Conservation (phyloP, 2,113 vertebrate genomes). For the Coturnix japonica region DNA sequence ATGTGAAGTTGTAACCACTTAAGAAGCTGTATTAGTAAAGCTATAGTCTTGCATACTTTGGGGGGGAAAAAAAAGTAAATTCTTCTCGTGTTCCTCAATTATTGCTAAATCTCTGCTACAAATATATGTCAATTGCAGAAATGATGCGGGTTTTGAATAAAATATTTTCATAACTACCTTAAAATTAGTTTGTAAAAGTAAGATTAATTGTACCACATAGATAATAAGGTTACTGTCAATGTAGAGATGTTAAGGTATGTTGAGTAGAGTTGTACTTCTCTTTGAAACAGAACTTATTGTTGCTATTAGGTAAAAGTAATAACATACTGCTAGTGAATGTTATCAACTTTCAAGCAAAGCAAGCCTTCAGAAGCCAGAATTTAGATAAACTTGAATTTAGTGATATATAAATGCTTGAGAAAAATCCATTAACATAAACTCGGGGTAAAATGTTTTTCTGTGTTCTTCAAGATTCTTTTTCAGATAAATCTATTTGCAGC, state of each 20-base stretch:
- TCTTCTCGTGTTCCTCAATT: background rate
- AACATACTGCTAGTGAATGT: background rate
- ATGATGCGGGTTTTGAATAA: background rate
- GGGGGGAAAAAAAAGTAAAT: background rate
- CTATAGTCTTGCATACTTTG: conserved; percentile 24
- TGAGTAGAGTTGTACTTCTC: background rate
- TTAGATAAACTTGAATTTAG: conserved; percentile 24
- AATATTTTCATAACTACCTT: background rate
- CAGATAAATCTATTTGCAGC: background rate
- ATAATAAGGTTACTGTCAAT: background rate
- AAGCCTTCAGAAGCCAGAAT: background rate
- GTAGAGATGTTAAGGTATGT: conserved; percentile 3
- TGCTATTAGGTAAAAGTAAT: background rate
- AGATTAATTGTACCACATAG: background rate
- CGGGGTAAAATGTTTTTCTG: background rate
- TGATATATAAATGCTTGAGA: background rate
- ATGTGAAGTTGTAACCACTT: conserved; percentile 63
- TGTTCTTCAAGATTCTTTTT: background rate
- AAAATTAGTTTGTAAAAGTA: background rate
- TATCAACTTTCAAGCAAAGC: background rate
- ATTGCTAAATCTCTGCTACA: background rate
- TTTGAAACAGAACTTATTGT: background rate
- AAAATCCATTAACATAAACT: background rate
- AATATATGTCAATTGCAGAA: background rate
- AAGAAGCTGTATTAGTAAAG: conserved; percentile 46